A percentile compares a stretch with the other conserved stretches of the same genome.
Evolutionary conservation across 2,797 vertebrate species (phyloP).

Genomic region (Pipistrellus kuhlii): DNA sequence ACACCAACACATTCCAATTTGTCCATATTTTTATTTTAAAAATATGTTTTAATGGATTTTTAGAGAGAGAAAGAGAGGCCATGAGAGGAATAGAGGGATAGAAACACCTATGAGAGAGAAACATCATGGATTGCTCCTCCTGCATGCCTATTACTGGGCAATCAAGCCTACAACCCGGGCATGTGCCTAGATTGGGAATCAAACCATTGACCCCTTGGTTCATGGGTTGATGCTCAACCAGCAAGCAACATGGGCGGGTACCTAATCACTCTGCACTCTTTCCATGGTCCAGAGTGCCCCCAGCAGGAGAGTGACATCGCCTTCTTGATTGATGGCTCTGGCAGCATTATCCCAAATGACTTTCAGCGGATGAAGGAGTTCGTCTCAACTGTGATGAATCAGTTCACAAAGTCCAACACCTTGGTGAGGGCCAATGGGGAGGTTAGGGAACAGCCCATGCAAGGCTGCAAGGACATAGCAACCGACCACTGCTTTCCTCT

Average conservation of each 20-base stretch:
- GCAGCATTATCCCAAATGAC: background rate
- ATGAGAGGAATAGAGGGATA: too few species aligned
- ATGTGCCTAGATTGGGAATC: too few species aligned
- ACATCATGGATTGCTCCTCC: too few species aligned
- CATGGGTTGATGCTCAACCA: too few species aligned
- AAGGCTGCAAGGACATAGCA: background rate
- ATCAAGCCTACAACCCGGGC: too few species aligned
- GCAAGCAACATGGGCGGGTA: too few species aligned
- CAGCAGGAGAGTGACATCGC: conserved; percentile 81
- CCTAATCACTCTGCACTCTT: background rate
- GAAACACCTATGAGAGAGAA: too few species aligned
- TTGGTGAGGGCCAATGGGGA: conserved; percentile 75
- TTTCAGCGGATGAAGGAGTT: conserved; percentile 84
- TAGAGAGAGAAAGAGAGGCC: too few species aligned
- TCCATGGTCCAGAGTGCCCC: conserved; percentile 74
- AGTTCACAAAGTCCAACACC: conserved; percentile 73
- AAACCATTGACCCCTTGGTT: too few species aligned
- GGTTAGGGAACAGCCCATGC: background rate
- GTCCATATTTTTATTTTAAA: background rate
- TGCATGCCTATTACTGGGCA: too few species aligned
- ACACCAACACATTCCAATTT: background rate
- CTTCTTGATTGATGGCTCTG: conserved; percentile 86
- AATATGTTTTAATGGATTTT: too few species aligned
- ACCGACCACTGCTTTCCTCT: background rate
- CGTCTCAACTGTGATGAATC: conserved; percentile 79